A percentile compares a stretch with the other conserved stretches of the same genome.
These are phyloP conservation scores for Pardosa pseudoannulata DNA, from an alignment of 2,888 invertebrate genomes.

Conservation along the genomic window DNA sequence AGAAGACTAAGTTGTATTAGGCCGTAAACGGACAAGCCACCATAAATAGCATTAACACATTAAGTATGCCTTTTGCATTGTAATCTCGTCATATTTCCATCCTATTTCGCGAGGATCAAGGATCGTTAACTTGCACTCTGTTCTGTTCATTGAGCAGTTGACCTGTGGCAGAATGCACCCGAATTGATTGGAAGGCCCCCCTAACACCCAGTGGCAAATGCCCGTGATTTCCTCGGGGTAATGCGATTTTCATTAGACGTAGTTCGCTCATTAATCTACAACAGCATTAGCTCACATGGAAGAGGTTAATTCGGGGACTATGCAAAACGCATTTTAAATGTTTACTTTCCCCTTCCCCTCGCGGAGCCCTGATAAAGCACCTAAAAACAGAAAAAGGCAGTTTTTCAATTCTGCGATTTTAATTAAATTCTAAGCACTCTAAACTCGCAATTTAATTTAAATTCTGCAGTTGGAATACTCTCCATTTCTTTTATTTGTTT, in stretches of 20 bases:
- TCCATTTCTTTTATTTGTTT: not conserved
- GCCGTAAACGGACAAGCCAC: too few species aligned
- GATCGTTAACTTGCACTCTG: not conserved
- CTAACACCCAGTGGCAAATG: constrained; percentile 52
- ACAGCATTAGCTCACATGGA: constrained; percentile 60
- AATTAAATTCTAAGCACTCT: constrained; percentile 68
- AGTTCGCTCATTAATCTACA: constrained; percentile 65
- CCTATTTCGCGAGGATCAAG: not conserved
- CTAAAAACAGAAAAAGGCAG: constrained; percentile 43
- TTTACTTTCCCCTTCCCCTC: constrained; percentile 33
- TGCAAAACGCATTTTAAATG: constrained; percentile 70
- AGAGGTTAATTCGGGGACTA: constrained; percentile 35
- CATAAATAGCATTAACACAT: not conserved
- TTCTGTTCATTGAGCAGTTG: constrained; percentile 16
- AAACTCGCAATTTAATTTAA: constrained; percentile 66
- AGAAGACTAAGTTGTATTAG: too few species aligned
- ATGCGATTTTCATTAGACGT: constrained; percentile 69
- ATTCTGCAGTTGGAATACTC: constrained; percentile 30
- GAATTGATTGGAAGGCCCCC: constrained; percentile 41
- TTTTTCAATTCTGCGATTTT: constrained; percentile 41
- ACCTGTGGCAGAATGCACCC: not conserved
- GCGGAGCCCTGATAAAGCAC: constrained; percentile 25
- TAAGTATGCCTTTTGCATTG: not conserved
- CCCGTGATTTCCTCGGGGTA: constrained; percentile 66
- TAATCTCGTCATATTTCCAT: not conserved